Percentiles rank a stretch among this genome's conserved stretches.
phyloP scores from a whole-genome alignment of 2,113 vertebrate species.

The Candoia aspera region DNA sequence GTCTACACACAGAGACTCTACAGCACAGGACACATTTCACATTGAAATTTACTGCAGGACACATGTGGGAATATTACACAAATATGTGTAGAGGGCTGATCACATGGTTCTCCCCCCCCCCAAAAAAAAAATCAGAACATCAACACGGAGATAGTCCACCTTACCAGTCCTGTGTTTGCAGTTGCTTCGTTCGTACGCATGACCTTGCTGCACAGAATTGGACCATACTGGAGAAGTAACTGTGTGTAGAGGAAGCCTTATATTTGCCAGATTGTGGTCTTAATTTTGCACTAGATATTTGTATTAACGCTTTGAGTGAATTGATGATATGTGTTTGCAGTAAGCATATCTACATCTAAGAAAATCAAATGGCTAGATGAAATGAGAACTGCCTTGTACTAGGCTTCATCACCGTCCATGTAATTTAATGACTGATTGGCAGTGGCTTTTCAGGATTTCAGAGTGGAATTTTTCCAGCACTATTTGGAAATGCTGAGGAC shows the following conservation, averaged over 20 bases:
- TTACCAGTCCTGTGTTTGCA: background rate
- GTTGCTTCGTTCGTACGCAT: background rate
- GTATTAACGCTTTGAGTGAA: background rate
- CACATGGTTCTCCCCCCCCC: background rate
- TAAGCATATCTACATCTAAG: conserved; percentile 31
- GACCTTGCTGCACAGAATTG: background rate
- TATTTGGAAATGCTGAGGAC: background rate
- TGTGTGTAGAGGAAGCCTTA: background rate
- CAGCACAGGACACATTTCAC: background rate
- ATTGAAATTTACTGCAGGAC: background rate
- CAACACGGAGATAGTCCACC: background rate
- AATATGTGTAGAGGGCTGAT: background rate
- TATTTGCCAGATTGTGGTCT: background rate
- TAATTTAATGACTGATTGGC: background rate
- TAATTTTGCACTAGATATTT: conserved; percentile 32
- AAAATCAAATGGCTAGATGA: conserved; percentile 41
- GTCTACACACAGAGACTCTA: background rate
- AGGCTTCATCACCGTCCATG: background rate
- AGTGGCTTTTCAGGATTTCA: background rate
- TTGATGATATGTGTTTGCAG: background rate
- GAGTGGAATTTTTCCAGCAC: background rate
- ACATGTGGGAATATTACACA: background rate
- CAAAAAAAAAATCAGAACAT: background rate
- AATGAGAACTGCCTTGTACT: conserved; percentile 28
- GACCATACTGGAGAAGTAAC: background rate